phyloP scores from a whole-genome alignment of 2,797 vertebrate species.

The Argya squamiceps region DNA sequence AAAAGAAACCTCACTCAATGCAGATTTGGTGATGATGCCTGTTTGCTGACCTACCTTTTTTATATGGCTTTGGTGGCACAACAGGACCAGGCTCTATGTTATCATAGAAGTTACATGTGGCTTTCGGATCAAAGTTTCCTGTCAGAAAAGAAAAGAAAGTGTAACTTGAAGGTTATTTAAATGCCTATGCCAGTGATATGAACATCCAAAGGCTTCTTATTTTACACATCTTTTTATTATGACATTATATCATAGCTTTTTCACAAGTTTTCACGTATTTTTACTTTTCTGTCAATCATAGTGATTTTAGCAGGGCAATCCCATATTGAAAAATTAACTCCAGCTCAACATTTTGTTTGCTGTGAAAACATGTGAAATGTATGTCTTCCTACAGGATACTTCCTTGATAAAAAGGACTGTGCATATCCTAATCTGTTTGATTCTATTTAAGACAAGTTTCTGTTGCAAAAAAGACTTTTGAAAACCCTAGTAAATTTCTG shows the following conservation, averaged over 20 bases:
- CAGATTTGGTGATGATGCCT: neutral
- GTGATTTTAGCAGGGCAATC: neutral
- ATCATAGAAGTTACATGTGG: constrained; percentile 95
- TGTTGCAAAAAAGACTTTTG: neutral
- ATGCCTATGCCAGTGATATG: neutral
- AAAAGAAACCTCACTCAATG: neutral
- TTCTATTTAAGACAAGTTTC: neutral
- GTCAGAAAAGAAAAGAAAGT: constrained; percentile 37
- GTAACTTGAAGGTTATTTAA: neutral
- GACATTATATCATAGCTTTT: neutral
- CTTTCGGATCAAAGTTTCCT: constrained; percentile 97
- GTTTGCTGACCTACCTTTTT: constrained; percentile 83
- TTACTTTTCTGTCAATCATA: neutral
- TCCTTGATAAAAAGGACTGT: neutral
- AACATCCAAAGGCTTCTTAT: neutral
- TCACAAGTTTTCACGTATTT: neutral
- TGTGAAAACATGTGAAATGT: neutral
- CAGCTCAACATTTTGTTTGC: neutral
- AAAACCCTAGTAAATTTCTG: neutral
- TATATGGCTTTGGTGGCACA: constrained; percentile 90
- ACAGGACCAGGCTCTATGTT: constrained; percentile 94
- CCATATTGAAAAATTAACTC: neutral
- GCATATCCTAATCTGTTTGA: neutral
- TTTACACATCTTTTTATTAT: neutral
- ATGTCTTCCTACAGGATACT: neutral